Conservation (phyloP, 2,113 vertebrate species). For the Alligator mississippiensis region DNA sequence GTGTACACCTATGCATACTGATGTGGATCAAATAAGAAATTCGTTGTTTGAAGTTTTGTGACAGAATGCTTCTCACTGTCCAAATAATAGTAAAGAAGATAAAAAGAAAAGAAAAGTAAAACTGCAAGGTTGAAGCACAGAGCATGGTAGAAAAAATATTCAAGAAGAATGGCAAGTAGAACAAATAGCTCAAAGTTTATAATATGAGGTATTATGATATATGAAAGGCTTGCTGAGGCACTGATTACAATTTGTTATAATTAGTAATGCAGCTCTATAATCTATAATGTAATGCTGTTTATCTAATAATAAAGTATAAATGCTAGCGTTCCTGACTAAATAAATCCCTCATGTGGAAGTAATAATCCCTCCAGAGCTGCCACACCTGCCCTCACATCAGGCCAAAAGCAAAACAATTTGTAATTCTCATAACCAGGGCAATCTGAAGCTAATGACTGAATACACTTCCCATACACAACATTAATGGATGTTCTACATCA, state of each 20-base stretch:
- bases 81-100: neutral
- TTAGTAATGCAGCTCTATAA: neutral
- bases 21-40: neutral
- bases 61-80: neutral
- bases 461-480: neutral
- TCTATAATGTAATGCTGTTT: neutral
- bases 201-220: neutral
- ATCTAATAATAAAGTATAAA: conserved; percentile 33
- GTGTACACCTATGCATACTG: neutral
- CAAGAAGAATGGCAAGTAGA: neutral
- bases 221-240: neutral
- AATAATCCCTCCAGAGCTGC: neutral
- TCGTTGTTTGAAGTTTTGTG: neutral
- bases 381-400: neutral
- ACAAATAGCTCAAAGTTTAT: neutral
- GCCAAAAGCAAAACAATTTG: conserved; percentile 26
- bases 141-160: neutral
- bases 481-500: neutral
- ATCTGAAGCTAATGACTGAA: conserved; percentile 13
- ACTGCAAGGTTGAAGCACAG: neutral
- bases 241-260: neutral
- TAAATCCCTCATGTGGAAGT: conserved; percentile 34
- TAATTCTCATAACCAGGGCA: conserved; percentile 9
- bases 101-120: neutral
- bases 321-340: neutral